Base-by-base conservation (phyloP, 2,888 invertebrate genomes). In the Drosophila austrosaltans region DNA sequence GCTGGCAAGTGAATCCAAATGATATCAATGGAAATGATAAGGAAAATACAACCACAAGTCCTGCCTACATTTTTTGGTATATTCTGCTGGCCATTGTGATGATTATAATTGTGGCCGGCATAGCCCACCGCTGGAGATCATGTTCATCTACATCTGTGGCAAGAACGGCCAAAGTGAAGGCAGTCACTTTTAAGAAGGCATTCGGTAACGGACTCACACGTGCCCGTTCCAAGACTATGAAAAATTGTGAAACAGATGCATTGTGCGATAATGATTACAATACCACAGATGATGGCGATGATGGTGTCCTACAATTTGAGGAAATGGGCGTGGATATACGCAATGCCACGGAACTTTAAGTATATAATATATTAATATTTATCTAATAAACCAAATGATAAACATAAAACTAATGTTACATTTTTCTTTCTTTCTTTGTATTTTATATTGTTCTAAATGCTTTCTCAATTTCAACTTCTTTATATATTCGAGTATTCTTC, bases 271-370 rank as follows among this genome's bases (percentile, higher is more conserved):
- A 60, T 5, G 63, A 61, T 32, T 81, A 75, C 16, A 53, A 44
- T 10, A 4, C 10, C 12, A 25, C 4, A 3, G 83, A 74, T 8
- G 62, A 54, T 10, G 65, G 12, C 4, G 73, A 69, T 6, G 44
- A 68, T 1, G 65, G 69, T 3, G 60, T 60, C 6, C 72, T 68
- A 3, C 66, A 61, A 40, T 16, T 78, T 7, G 82, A 72, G 63
- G 86, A 82, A 48, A 70, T 78, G 70, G 76, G 72, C 58, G 77
- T 79, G 32, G 73, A 87, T 57, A 72, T 71, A 58, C 66, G 78
- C 16, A 60, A 66, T 53, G 62, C 68, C 1, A 67, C 76, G 0
- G 68, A 77, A 42, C 69, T 75, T 6, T 81, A 40, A 53, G 25
- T 25, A 22, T 3, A 12, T 25, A 48, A 8, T 12, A 12, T 20